A percentile compares a stretch with the other conserved stretches of the same genome.
These are phyloP conservation scores for Drosophila nannoptera DNA, from an alignment of 1,140 invertebrate species.

Conservation along the genomic window DNA sequence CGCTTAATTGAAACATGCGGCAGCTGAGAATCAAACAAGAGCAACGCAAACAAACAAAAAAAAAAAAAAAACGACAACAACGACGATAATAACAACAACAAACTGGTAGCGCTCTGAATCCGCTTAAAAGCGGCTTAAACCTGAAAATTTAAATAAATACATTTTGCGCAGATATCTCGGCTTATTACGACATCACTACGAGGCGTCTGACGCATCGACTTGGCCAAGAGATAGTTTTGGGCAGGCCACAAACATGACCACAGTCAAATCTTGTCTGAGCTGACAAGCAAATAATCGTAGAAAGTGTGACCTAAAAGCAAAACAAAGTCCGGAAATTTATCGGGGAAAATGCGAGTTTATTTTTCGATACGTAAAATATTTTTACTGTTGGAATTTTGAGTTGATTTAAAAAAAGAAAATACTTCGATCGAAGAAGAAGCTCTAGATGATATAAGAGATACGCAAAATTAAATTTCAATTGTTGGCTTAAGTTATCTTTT, in stretches of 20 bases:
- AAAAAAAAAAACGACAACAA: conserved; percentile 7
- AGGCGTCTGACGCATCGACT: conserved; percentile 10
- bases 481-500: background rate
- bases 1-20: conserved; percentile 45
- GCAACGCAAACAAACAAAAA: conserved; percentile 3
- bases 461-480: background rate
- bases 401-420: no score
- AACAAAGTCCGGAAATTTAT: no score
- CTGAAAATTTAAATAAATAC: conserved; percentile 39
- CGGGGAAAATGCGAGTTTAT: no score
- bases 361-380: no score
- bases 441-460: no score
- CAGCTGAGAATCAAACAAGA: conserved; percentile 25
- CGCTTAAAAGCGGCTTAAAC: conserved; percentile 65
- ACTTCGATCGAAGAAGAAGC: no score
- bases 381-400: no score
- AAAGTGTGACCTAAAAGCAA: no score
- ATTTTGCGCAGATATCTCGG: background rate
- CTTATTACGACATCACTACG: background rate
- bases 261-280: background rate
- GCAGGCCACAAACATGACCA: background rate
- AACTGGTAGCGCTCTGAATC: conserved; percentile 25
- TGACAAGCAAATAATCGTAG: background rate
- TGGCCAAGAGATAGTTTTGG: background rate
- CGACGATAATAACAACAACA: conserved; percentile 30